Conservation (phyloP, 1,140 invertebrate species). For the Dreissena rostriformis region DNA sequence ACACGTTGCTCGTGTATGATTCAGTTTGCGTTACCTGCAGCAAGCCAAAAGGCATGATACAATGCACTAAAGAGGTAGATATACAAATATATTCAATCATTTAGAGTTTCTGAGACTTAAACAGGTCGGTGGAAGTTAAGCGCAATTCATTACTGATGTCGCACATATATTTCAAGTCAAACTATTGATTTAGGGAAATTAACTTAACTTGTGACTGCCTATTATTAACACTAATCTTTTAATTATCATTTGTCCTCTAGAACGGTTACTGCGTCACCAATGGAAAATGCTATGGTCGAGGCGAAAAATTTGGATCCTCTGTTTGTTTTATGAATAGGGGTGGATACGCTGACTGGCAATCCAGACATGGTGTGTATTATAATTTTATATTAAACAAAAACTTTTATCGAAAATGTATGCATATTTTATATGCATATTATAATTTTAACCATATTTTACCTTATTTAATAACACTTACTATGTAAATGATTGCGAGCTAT, state of each 20-base stretch:
- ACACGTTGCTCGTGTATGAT: slow-evolving; percentile 16
- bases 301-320: neutral
- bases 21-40: slow-evolving; percentile 29
- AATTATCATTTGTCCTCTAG: slow-evolving; percentile 14
- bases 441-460: too few relatives aligned
- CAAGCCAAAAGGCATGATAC: neutral
- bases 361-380: neutral
- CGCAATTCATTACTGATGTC: too few relatives aligned
- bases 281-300: slow-evolving; percentile 14
- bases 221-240: neutral
- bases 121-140: neutral
- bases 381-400: too few relatives aligned
- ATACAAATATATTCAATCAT: neutral
- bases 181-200: neutral
- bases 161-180: neutral
- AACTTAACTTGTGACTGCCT: neutral
- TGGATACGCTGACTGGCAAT: neutral
- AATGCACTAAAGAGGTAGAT: slow-evolving; percentile 1
- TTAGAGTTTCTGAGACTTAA: neutral
- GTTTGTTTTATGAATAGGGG: neutral
- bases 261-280: slow-evolving; percentile 13
- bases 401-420: too few relatives aligned
- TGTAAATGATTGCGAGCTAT: too few relatives aligned
- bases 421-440: too few relatives aligned
- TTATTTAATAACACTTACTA: too few relatives aligned